These are phyloP conservation scores for Mesochorus sp. DNA, from an alignment of 2,888 invertebrate genomes.

Conservation along the genomic window DNA sequence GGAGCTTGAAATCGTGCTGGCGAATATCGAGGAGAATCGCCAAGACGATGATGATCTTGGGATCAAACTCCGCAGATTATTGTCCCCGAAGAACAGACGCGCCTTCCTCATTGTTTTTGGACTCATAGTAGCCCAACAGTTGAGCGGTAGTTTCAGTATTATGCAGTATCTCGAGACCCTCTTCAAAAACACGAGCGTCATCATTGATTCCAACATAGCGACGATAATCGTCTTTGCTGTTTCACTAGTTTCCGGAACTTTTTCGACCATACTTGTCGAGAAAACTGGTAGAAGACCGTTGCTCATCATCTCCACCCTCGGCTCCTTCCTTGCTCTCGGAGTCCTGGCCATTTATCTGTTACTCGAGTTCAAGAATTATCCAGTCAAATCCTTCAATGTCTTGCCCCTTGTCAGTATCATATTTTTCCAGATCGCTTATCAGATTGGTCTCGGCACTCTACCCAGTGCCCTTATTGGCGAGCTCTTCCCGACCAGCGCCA, in stretches of 20 bases:
- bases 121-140: conserved; percentile 78
- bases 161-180: conserved; percentile 78
- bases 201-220: conserved; percentile 76
- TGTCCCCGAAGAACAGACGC: conserved; percentile 70
- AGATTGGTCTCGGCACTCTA: conserved; percentile 78
- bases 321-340: conserved; percentile 74
- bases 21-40: conserved; percentile 67
- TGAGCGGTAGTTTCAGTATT: conserved; percentile 79
- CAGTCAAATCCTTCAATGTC: conserved; percentile 71
- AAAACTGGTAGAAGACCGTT: conserved; percentile 82
- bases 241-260: conserved; percentile 79
- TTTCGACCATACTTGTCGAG: conserved; percentile 81
- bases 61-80: conserved; percentile 64
- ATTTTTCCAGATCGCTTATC: conserved; percentile 76
- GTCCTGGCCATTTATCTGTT: conserved; percentile 74
- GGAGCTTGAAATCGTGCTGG: conserved; percentile 68
- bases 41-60: conserved; percentile 64
- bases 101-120: conserved; percentile 76
- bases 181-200: conserved; percentile 70
- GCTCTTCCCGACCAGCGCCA: conserved; percentile 78
- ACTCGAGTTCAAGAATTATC: conserved; percentile 60
- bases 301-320: conserved; percentile 81
- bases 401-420: conserved; percentile 77
- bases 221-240: conserved; percentile 83
- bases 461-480: conserved; percentile 78